Evolutionary conservation across 2,113 vertebrate genomes (phyloP), one percentile per base, ranked within the genome.

Genomic region (Anhinga anhinga): DNA sequence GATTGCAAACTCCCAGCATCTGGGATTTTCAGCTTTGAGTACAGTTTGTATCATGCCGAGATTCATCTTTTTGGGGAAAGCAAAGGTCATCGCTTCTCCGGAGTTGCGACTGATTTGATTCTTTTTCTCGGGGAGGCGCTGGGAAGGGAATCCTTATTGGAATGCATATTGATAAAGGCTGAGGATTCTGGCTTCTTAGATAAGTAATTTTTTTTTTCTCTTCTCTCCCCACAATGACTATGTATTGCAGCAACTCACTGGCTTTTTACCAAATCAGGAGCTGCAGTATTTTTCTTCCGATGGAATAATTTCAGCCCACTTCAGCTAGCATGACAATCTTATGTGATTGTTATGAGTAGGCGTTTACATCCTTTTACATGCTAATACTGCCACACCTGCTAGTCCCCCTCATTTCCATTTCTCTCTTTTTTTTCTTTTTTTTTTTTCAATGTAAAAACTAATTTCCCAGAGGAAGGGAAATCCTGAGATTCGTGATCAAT

Each of bases 201-300:
- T 90, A 97, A 97, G 95, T 95, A 91, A 47, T 80, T 59, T 95
- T 94, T 86, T 86, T 90, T 93, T 36, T 30, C 92, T 96, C 92
- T 96, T 96, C 95, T 94, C 96, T 97, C 96, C 96, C 97, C 88
- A 96, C 91, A 97, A 97, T 97, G 98, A 96, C 98, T 98, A 97
- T 97, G 97, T 97, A 98, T 98, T 98, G 98, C 98, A 98, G 98
- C 98, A 98, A 98, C 97, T 95, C 97, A 97, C 96, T 98, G 98
- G 98, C 98, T 98, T 97, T 97, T 97, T 97, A 98, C 98, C 98
- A 98, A 98, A 98, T 97, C 96, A 70, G 95, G 97, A 98, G 97
- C 98, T 98, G 98, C 98, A 98, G 98, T 97, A 92, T 98, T 98
- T 98, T 97, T 96, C 97, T 98, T 97, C 95, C 79, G 96, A 97